Conservation (phyloP, 2,797 vertebrate species). For the Anas flavirostris region DNA sequence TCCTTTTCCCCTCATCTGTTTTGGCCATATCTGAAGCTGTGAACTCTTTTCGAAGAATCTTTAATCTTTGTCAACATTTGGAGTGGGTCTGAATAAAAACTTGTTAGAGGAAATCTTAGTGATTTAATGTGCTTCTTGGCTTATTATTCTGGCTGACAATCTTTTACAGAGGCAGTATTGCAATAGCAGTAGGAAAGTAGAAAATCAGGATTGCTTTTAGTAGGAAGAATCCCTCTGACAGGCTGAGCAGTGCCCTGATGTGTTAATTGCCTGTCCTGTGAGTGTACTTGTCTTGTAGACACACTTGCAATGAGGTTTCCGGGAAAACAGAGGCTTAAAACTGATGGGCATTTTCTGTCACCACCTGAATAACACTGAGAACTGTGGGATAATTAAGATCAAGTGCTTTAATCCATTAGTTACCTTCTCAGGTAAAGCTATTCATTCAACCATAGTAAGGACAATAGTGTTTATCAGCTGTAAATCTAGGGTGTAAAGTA, state of each 20-base stretch:
- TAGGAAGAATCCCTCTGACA: background rate
- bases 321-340: background rate
- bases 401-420: background rate
- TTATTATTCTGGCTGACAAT: background rate
- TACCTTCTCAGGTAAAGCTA: background rate
- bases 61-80: background rate
- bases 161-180: background rate
- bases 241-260: background rate
- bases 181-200: background rate
- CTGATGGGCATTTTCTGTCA: background rate
- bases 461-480: background rate
- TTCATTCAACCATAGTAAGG: background rate
- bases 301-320: background rate
- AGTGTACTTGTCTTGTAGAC: background rate
- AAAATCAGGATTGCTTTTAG: background rate
- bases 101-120: background rate
- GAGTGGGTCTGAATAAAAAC: background rate
- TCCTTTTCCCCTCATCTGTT: background rate
- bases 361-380: background rate
- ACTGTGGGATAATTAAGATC: background rate
- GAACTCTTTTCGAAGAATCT: background rate
- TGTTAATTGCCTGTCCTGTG: background rate
- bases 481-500: background rate
- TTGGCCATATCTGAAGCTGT: background rate
- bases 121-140: background rate